Evolutionary conservation across 2,797 vertebrate species (phyloP), one percentile per base, ranked within the genome.

Genomic region (Hypotaenidia okinawae): DNA sequence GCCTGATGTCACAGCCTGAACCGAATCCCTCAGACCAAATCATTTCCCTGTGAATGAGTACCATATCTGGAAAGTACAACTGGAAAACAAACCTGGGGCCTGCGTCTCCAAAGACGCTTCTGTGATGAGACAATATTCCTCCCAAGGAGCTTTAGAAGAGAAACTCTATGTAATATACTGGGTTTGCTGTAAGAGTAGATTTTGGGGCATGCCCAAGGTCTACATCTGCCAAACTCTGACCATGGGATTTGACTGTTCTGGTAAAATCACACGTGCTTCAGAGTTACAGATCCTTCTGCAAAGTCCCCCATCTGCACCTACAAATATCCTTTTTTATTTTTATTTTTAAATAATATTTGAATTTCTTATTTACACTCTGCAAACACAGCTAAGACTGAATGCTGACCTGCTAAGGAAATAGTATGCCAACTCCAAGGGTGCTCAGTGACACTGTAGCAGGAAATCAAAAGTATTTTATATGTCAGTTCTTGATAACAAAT

Each of bases 401-500:
- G 51, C n/a, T 82, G 54, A 33, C 47, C 23, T 57, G 61, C 54
- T 66, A 68, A 77, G 59, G 37, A 41, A 78, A 75, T 35, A 30
- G 25, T 15, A 30, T 37, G 7, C 24, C 67, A 59, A 14, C 37
- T 49, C 39, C 5, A n/a, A 73, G 72, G 15, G 39, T 16, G 16
- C 27, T 82, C 61, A 73, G 37, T 55, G 57, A 45, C 47, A 62
- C 28, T 9, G 17, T 2, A 27, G 43, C 54, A 68, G 47, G 64
- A 67, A 89, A 84, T 41, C 27, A 24, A 15, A 68, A 33, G 19
- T 9, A 9, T 23, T 95, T 78, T 21, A 84, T 61, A 17, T 22
- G n/a, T 15, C 27, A 21, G n/a, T 32, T 89, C 30, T 76, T 85
- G 64, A 59, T 74, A 90, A 89, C 25, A 89, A 80, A 93, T 59